Base-by-base conservation (phyloP, 2,797 vertebrate genomes). In the Dallia pectoralis region DNA sequence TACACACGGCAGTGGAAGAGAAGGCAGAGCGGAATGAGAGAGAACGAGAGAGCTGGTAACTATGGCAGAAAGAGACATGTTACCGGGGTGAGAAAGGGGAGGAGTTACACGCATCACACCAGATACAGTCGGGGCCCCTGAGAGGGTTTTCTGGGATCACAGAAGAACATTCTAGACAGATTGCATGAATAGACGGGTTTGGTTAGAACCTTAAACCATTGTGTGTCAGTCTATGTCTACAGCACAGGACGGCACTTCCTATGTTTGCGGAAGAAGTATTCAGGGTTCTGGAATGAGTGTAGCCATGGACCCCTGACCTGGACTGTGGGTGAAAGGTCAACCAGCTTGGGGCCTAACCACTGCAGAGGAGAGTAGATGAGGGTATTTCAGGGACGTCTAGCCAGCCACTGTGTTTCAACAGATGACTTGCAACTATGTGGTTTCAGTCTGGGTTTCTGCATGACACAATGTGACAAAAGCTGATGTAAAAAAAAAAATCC, bases 341-440 rank as follows among this genome's bases (percentile, higher is more conserved):
- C 66, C 76, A 77, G 59, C 61, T 70, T 47, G 47, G 61, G 51
- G 61, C 15, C 8, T 22, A 9, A 40, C 32, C 71, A 49, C 51
- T 51, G 22, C 64, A 66, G 33, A 22, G 51, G 11, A 2, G 36
- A 25, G 49, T 67, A 73, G 19, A 25, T 47, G 27, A 65, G 49
- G 44, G 47, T 16, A 8, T 40, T 40, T 1, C 12, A 30, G 15
- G 61, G 29, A 27, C 15, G n/a, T 29, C 19, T 25, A 22, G 5
- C 19, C 16, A 8, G 5, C 64, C 22, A 14, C 36, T 4, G 36
- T 40, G 36, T 9, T 40, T 40, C 36, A 40, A 40, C 36, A 40
- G 6, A 40, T 9, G 6, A 40, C 36, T 40, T 40, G 36, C 36
- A 6, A n/a, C 36, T 40, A 0, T 40, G 36, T 40, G 36, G 2